These are phyloP conservation scores for Camelus dromedarius DNA, from an alignment of 2,113 vertebrate genomes.

Conservation along the genomic window DNA sequence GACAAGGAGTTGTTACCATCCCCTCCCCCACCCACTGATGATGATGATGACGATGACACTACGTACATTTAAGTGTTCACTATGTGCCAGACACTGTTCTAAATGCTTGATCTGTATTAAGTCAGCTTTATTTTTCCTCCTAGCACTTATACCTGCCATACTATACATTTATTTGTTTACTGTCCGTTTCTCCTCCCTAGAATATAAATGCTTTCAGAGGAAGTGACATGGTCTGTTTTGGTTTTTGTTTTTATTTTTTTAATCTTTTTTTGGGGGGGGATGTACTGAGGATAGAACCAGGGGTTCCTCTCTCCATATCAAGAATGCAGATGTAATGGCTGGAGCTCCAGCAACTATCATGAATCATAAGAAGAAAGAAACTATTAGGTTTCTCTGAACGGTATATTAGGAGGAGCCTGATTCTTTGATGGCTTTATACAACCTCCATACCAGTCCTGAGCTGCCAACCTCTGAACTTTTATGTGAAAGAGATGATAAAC, in stretches of 20 bases:
- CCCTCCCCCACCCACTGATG: too few relatives aligned
- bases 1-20: not conserved
- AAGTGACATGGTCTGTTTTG: not conserved
- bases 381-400: not conserved
- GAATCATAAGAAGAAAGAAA: not conserved
- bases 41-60: rapidly evolving
- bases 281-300: too few relatives aligned
- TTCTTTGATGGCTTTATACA: not conserved
- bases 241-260: not conserved
- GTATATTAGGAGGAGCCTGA: not conserved
- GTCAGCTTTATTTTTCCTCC: not conserved
- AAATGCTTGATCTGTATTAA: not conserved
- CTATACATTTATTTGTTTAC: not conserved
- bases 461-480: not conserved
- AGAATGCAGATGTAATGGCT: not conserved
- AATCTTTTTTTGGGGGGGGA: too few relatives aligned
- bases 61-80: not conserved
- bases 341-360: not conserved
- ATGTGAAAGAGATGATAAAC: not conserved
- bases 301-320: not conserved
- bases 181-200: not conserved
- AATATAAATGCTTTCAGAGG: not conserved
- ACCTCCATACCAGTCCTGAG: not conserved
- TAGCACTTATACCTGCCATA: not conserved
- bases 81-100: not conserved